Evolutionary conservation across 2,113 vertebrate species (phyloP).

Genomic region (Trogon surrucura): DNA sequence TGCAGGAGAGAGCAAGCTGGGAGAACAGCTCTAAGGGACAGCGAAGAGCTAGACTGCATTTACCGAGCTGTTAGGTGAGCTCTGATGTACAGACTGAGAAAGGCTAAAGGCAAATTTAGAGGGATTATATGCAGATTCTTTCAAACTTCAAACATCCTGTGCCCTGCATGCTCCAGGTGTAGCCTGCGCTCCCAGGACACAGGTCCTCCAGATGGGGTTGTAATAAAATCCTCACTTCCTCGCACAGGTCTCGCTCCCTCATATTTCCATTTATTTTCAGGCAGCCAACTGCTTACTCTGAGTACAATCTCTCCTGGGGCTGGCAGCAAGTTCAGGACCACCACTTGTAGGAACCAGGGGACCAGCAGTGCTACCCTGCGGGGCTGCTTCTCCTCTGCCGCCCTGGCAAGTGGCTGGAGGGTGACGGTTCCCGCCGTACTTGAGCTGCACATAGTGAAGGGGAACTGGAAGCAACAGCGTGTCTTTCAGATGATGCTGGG

Average conservation of each 20-base stretch:
- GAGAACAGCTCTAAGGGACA: neutral
- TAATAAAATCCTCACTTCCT: neutral
- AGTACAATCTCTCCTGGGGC: neutral
- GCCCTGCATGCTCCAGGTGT: neutral
- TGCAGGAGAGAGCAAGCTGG: neutral
- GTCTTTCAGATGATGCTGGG: neutral
- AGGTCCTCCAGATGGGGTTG: neutral
- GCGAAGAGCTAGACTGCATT: neutral
- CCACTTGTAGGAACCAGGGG: neutral
- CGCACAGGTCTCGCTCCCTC: accelerated
- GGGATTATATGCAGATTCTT: neutral
- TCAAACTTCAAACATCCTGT: neutral
- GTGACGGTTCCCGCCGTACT: neutral
- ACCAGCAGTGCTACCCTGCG: neutral
- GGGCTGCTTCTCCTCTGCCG: neutral
- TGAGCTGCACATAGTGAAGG: accelerated
- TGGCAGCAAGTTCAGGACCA: neutral
- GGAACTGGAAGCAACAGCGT: neutral
- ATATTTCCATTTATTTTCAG: neutral
- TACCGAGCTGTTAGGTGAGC: neutral
- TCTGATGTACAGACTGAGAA: neutral
- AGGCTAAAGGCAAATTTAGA: neutral
- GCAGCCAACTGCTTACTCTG: neutral
- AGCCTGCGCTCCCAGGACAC: neutral
- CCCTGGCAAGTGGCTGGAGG: accelerated